Evolutionary conservation across 2,113 vertebrate genomes (phyloP).

Genomic region (Hystrix brachyura): DNA sequence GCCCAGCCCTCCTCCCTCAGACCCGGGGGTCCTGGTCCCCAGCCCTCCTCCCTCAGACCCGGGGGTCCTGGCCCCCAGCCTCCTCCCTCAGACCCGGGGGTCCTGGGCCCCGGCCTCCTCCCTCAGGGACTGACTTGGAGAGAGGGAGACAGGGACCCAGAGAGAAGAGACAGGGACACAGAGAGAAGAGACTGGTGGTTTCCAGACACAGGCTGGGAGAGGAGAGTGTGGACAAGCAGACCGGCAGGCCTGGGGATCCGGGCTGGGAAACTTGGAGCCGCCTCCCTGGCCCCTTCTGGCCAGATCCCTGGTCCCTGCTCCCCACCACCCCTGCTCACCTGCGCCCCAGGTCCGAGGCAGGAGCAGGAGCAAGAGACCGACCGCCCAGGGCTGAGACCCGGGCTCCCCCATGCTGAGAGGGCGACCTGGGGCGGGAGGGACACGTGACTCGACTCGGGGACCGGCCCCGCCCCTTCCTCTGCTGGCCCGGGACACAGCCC

Average conservation of each 20-base stretch:
- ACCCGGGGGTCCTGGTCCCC: background rate
- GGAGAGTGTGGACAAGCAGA: background rate
- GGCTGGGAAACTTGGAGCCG: accelerated
- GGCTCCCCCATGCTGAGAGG: constrained; percentile 78
- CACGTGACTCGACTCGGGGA: constrained; percentile 46
- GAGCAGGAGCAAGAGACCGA: constrained; percentile 89
- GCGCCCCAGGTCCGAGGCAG: constrained; percentile 83
- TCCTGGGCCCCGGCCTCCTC: too few species aligned
- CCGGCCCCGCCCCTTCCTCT: constrained; percentile 39
- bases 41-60: background rate
- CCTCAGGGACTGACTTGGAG: background rate
- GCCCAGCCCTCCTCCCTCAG: background rate
- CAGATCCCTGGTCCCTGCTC: constrained; percentile 87
- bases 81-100: too few species aligned
- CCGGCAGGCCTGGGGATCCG: background rate
- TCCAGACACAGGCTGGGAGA: background rate
- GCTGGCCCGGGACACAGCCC: background rate
- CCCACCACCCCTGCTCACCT: constrained; percentile 80
- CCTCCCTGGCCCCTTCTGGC: background rate
- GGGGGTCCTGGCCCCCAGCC: background rate
- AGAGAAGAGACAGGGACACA: background rate
- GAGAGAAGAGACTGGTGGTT: background rate
- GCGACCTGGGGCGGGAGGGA: constrained; percentile 86
- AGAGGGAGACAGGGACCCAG: background rate
- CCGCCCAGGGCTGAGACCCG: constrained; percentile 84